These are phyloP conservation scores for Galaxias olidus DNA, from an alignment of 2,797 vertebrate genomes.

Conservation along the genomic window DNA sequence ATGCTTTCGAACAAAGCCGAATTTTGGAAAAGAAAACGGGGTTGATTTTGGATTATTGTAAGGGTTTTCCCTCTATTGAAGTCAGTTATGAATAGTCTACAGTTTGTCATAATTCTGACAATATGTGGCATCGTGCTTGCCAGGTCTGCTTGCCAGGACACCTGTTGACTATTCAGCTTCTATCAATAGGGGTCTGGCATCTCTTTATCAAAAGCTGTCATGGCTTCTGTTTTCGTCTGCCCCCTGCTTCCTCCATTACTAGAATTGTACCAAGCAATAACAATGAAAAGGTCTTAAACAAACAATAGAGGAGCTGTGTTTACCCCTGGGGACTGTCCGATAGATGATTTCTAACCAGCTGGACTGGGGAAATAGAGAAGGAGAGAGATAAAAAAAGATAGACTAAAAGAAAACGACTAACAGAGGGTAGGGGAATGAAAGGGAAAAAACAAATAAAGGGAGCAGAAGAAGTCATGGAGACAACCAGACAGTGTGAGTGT, in stretches of 20 bases:
- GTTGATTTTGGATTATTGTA: too few species aligned
- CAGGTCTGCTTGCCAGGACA: not conserved
- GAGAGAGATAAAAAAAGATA: not conserved
- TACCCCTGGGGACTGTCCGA: not conserved
- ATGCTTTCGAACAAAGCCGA: too few species aligned
- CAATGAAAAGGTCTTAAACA: not conserved
- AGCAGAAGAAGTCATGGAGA: not conserved
- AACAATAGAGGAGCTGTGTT: constrained; percentile 3
- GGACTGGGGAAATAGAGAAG: not conserved
- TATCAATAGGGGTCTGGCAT: constrained; percentile 9
- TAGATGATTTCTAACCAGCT: constrained; percentile 5
- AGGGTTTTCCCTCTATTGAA: not conserved
- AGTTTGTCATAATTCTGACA: not conserved
- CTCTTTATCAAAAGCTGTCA: constrained; percentile 11
- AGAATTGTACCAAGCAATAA: not conserved
- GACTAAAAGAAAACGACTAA: not conserved
- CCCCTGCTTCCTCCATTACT: not conserved
- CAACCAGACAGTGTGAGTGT: not conserved
- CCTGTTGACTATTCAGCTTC: not conserved
- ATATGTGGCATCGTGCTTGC: too few species aligned
- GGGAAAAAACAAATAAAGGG: not conserved
- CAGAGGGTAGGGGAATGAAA: not conserved
- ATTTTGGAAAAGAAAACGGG: too few species aligned
- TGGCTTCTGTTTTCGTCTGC: constrained; percentile 11
- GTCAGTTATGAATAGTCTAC: constrained; percentile 13